Evolutionary conservation across 1,140 invertebrate genomes (phyloP), one percentile per base, ranked within the genome.

Genomic region (Drosophila bocki): DNA sequence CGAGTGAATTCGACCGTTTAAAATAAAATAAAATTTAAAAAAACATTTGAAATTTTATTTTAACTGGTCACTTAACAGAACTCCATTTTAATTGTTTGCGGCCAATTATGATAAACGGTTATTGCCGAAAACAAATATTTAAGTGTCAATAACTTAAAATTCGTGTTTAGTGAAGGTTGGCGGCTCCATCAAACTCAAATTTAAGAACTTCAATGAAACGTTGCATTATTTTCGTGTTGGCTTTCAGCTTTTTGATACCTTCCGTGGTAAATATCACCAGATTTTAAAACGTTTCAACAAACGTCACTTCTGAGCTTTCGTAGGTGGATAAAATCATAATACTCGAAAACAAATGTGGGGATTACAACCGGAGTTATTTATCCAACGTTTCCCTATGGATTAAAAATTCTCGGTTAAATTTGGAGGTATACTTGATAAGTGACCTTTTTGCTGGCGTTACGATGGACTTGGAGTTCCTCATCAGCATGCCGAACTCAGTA

Each of bases 281-380:
- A 15, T 42, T 15, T 11, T 22, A 5, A 0, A 8, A 7, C 19
- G 6, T 17, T 26, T 45, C 0, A 12, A 11, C 6, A 32, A 29
- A 13, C 7, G 17, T 19, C 3, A 39, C 3, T 3, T 44, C 12
- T 15, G 3, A 32, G 3, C 17, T 3, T 13, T n/a, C 11, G 3
- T 15, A 76, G 70, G 45, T 39, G 44, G 32, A 9, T 7, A 75
- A 64, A 41, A 35, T 75, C 1, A 32, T 76, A 29, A 48, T 65
- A 11, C 17, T 44, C 6, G 50, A 65, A 5, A 39, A 35, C n/a
- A 35, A 33, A 13, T 75, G 69, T 35, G 41, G 35, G 1, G 17
- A 82, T 7, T 78, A 29, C 15, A 91, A 70, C 60, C 47, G 41
- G 0, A 75, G 54, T 9, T 91, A 83, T 58, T 32, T 83, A 1